Evolutionary conservation across 1,140 invertebrate species (phyloP).

Genomic region (Eriocheir sinensis): DNA sequence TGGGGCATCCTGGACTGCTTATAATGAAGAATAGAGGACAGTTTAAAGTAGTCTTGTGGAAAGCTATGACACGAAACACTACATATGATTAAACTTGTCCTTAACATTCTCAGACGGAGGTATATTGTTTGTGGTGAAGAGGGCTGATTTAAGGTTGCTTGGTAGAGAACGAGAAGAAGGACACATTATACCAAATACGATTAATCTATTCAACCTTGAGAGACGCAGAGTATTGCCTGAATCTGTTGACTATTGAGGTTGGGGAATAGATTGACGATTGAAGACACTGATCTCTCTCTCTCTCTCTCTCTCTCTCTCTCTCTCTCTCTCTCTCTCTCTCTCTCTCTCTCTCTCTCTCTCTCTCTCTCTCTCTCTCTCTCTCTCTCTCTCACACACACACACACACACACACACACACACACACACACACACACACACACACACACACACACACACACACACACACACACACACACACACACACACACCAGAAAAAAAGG

Average conservation of each 20-base stretch:
- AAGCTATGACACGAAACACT: no score
- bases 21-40: no score
- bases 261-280: neutral
- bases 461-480: slow-evolving; percentile 45
- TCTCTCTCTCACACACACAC: neutral
- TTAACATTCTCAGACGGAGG: no score
- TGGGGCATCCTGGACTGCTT: no score
- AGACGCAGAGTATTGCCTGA: neutral
- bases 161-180: no score
- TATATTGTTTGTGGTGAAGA: no score
- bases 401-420: slow-evolving; percentile 35
- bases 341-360: slow-evolving; percentile 11
- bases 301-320: slow-evolving; percentile 42
- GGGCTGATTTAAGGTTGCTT: no score
- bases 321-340: slow-evolving; percentile 8
- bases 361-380: neutral
- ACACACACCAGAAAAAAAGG: no score
- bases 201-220: no score
- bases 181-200: no score
- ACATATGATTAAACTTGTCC: no score
- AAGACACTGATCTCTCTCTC: neutral
- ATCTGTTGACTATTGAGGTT: neutral
- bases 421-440: slow-evolving; percentile 23
- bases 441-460: slow-evolving; percentile 42
- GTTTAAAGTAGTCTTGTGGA: no score